Percentiles rank a stretch among this genome's conserved stretches.
Evolutionary conservation across 2,797 vertebrate species (phyloP).

Genomic region (Rhinophrynus dorsalis): DNA sequence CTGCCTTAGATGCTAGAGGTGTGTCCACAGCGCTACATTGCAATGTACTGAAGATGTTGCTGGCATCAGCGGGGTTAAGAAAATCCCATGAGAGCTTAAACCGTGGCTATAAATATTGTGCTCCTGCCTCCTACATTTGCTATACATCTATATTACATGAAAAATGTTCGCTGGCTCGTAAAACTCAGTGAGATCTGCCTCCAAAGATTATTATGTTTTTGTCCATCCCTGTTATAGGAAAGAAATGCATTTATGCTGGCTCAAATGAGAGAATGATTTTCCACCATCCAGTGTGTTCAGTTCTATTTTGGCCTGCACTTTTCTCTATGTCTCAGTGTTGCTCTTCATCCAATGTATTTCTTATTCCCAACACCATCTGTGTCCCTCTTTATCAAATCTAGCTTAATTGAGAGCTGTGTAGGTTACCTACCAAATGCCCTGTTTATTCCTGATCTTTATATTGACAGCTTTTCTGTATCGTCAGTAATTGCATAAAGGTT

Average conservation of each 20-base stretch:
- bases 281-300: not conserved
- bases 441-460: not conserved
- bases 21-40: too few relatives aligned
- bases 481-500: slow-evolving; percentile 4
- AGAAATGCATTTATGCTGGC: not conserved
- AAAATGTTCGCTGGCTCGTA: too few relatives aligned
- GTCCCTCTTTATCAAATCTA: slow-evolving; percentile 11
- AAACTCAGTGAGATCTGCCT: too few relatives aligned
- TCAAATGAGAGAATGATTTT: not conserved
- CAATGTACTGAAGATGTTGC: too few relatives aligned
- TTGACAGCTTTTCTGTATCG: slow-evolving; percentile 1
- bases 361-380: slow-evolving; percentile 7
- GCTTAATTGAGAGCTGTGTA: not conserved
- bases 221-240: too few relatives aligned
- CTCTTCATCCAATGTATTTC: not conserved
- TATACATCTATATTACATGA: too few relatives aligned
- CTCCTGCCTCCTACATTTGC: too few relatives aligned
- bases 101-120: too few relatives aligned
- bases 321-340: not conserved
- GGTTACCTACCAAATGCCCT: not conserved
- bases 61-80: too few relatives aligned
- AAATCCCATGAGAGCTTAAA: too few relatives aligned
- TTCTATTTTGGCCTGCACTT: not conserved
- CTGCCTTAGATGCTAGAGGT: too few relatives aligned
- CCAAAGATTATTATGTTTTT: too few relatives aligned